Base-by-base conservation (phyloP, 2,797 vertebrate species). In the Danio tinwini region DNA sequence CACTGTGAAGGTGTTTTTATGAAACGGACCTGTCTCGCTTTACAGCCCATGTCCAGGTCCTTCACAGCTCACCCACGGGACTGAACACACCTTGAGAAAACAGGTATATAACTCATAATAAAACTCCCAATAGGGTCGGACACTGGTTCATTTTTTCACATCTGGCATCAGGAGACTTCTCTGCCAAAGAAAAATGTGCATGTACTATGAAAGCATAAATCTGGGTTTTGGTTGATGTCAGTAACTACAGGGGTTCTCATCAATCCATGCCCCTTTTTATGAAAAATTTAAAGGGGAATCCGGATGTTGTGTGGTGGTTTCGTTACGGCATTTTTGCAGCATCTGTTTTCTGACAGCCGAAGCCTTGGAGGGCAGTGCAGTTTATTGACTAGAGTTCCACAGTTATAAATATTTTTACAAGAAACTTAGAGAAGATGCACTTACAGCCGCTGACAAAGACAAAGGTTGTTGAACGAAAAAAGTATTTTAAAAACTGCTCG, bases 341-440 rank as follows among this genome's bases (percentile, higher is more conserved):
- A 88, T 88, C 86, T 87, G 87, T 89, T 91, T 88, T 74, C 61
- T 71, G 76, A 17, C 80, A 86, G 88, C 80, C 65, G 80, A 83
- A 88, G 88, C 88, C 67, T 80, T 42, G 45, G 89, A 92, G 89
- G 90, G 85, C 88, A 89, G 78, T 76, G 79, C 85, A 91, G 92
- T 92, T 92, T 92, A 93, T 92, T 90, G 90, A 93, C 88, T 90
- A 87, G 80, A 88, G 90, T 92, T 91, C 88, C 88, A 86, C 89
- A 87, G 90, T 79, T 91, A 90, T 92, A 93, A 92, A 93, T 86
- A 86, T 82, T 90, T 93, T 93, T 92, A 91, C 88, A 88, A 90
- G 86, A 88, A 87, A 88, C 88, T 89, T 88, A 90, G 91, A 91
- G 88, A 87, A 91, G 90, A 88, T 47, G 56, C 49, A 76, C 29